phyloP scores from a whole-genome alignment of 2,113 vertebrate species.

The Cathartes aura region DNA sequence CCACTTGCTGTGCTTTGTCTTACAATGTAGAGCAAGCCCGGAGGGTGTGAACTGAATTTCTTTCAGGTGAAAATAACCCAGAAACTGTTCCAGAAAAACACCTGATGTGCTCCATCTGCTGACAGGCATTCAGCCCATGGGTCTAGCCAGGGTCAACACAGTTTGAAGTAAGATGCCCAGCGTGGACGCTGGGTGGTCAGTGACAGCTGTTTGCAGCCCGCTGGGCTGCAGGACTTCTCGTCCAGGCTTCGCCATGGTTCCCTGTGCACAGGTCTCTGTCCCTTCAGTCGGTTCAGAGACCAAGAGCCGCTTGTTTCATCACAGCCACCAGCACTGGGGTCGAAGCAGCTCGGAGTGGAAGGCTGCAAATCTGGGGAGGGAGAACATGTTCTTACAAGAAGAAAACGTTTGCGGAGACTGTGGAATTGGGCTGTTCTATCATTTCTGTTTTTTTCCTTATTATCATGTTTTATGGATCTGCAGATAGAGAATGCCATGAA shows the following conservation, averaged over 20 bases:
- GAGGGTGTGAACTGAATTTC: neutral
- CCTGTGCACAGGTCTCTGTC: accelerated
- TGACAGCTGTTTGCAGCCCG: neutral
- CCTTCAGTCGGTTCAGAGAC: neutral
- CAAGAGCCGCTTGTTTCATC: neutral
- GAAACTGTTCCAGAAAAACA: neutral
- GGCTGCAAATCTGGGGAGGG: neutral
- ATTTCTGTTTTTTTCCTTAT: neutral
- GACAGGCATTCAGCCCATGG: neutral
- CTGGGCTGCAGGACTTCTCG: neutral
- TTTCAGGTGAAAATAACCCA: neutral
- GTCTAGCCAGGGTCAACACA: neutral
- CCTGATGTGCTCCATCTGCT: neutral
- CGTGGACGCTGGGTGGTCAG: neutral
- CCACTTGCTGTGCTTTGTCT: neutral
- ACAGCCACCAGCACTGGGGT: neutral
- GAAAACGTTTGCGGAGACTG: neutral
- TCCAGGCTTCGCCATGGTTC: neutral
- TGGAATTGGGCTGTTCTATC: neutral
- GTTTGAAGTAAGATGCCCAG: neutral
- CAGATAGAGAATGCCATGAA: neutral
- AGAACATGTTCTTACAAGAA: neutral
- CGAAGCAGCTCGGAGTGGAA: neutral
- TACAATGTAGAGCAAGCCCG: neutral
- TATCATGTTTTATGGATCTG: neutral